Evolutionary conservation across 2,113 vertebrate species (phyloP).

Genomic region (Oryzias javanicus): DNA sequence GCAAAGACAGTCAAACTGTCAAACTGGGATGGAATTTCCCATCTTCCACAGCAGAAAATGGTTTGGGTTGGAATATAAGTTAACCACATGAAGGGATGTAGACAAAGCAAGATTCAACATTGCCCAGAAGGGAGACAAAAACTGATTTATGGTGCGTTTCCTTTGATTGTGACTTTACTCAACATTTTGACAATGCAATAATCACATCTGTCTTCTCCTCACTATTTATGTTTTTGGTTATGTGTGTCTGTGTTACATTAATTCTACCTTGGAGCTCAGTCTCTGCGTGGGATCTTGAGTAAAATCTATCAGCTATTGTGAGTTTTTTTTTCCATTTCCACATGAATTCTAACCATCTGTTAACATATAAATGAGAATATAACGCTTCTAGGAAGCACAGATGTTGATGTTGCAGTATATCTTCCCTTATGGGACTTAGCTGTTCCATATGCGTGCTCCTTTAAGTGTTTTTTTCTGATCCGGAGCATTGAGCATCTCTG

Average conservation of each 20-base stretch:
- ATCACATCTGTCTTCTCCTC: not conserved
- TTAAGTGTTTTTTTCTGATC: constrained; percentile 22
- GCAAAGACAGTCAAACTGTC: constrained; percentile 9
- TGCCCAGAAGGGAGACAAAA: not conserved
- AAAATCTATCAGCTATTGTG: not conserved
- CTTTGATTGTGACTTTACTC: constrained; percentile 4
- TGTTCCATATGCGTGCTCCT: constrained; percentile 1
- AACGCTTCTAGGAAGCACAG: constrained; percentile 35
- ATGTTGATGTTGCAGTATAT: constrained; percentile 30
- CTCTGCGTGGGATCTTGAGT: constrained; percentile 24
- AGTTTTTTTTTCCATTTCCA: constrained; percentile 17
- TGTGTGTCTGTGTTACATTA: constrained; percentile 1
- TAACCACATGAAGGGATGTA: constrained; percentile 12
- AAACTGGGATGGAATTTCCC: constrained; percentile 17
- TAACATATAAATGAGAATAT: not conserved
- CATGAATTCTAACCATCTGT: constrained; percentile 17
- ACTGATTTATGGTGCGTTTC: constrained; percentile 5
- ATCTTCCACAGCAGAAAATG: constrained; percentile 12
- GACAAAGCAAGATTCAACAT: constrained; percentile 8
- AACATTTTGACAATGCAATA: constrained; percentile 12
- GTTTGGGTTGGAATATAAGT: constrained; percentile 24
- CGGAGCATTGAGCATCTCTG: constrained; percentile 21
- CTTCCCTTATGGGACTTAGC: constrained; percentile 44
- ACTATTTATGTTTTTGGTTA: no score
- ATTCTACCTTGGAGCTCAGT: constrained; percentile 11